A percentile compares a stretch with the other conserved stretches of the same genome.
phyloP scores from a whole-genome alignment of 2,888 invertebrate genomes.

The Dryococelus australis region DNA sequence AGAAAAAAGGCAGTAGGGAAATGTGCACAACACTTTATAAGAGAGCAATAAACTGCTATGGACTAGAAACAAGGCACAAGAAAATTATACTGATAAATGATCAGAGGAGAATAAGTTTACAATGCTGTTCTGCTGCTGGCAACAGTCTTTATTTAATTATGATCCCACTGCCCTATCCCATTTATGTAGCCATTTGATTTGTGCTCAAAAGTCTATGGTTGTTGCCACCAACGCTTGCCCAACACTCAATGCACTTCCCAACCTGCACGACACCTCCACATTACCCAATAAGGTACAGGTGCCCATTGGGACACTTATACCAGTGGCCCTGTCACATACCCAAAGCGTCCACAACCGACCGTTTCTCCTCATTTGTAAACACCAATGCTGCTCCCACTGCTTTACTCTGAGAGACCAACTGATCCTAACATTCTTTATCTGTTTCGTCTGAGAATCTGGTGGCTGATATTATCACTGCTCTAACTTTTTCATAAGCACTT shows the following conservation, averaged over 20 bases:
- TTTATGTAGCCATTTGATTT: neutral
- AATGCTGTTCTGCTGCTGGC: no score
- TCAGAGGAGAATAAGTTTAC: no score
- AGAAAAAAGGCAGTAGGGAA: no score
- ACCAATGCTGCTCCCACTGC: conserved; percentile 40
- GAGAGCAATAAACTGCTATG: no score
- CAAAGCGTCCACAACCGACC: conserved; percentile 66
- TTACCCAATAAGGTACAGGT: conserved; percentile 70
- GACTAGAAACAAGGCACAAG: no score
- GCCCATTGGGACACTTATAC: conserved; percentile 76
- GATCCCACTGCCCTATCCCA: neutral
- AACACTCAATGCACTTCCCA: conserved; percentile 49
- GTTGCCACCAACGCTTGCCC: conserved; percentile 26
- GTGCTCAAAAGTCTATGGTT: neutral
- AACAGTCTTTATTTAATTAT: no score
- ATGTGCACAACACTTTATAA: no score
- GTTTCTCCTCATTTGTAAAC: conserved; percentile 60
- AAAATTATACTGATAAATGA: no score
- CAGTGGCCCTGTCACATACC: conserved; percentile 68
- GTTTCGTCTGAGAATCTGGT: neutral
- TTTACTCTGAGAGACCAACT: conserved; percentile 23
- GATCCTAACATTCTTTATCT: neutral
- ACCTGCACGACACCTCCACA: conserved; percentile 70
- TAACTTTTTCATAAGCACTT: neutral
- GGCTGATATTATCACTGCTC: neutral